Evolutionary conservation across 2,797 vertebrate species (phyloP).

Genomic region (Xenops minutus): DNA sequence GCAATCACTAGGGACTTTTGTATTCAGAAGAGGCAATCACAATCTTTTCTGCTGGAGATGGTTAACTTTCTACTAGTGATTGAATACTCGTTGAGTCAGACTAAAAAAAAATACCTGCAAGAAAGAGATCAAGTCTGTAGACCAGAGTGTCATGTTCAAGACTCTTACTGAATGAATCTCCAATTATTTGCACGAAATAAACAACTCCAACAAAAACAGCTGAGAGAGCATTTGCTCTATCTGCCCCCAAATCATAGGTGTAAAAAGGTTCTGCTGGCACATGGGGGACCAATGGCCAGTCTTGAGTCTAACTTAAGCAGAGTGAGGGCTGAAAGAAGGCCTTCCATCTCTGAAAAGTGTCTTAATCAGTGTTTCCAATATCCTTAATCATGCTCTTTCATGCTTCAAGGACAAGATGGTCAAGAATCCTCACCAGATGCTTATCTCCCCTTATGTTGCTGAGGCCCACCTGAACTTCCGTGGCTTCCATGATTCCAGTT

Average conservation of each 20-base stretch:
- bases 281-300: background rate
- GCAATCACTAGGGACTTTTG: background rate
- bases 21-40: background rate
- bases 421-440: background rate
- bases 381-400: background rate
- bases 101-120: background rate
- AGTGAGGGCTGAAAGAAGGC: background rate
- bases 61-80: background rate
- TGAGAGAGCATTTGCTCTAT: background rate
- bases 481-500: background rate
- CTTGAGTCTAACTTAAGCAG: background rate
- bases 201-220: background rate
- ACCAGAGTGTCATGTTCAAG: background rate
- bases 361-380: background rate
- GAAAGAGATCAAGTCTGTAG: background rate
- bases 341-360: background rate
- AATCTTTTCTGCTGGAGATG: background rate
- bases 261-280: background rate
- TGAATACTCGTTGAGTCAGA: background rate
- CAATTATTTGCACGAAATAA: background rate
- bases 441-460: background rate
- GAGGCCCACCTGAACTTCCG: background rate
- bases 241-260: fast-evolving
- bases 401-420: background rate
- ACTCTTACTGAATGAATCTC: background rate